Evolutionary conservation across 2,113 vertebrate genomes (phyloP), one percentile per base, ranked within the genome.

Genomic region (Synchiropus splendidus): DNA sequence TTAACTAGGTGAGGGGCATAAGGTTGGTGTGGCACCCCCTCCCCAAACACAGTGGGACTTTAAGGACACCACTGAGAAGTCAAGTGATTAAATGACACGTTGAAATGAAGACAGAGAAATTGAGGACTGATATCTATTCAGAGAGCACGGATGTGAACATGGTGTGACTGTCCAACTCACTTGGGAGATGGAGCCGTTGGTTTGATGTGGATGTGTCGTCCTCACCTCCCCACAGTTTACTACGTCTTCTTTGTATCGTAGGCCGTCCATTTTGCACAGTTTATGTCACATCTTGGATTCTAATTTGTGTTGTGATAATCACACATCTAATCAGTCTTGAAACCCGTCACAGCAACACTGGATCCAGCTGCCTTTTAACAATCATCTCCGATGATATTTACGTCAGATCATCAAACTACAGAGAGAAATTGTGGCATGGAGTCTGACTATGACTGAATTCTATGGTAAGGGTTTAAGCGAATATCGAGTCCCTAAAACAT

Each of bases 51-150:
- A 10, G 39, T 27, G 2, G 48, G 51, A 54, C 61, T 60, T 45
- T 15, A 30, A 38, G 64, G 58, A 60, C 67, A 74, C 66, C 10
- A 37, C 72, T 72, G 67, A 65, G 54, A 68, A 83, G 80, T 75
- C 82, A 81, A 77, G 74, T 66, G 75, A 66, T 73, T 77, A 64
- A 75, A 64, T 80, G 72, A 79, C 77, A 81, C 61, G 46, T 78
- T 61, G 61, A 78, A 76, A 74, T 76, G 58, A 73, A 57, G 61
- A 66, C 51, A 40, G 44, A 49, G 40, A 65, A 54, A 70, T 77
- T 61, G 77, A 68, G 72, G 68, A 51, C 36, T 34, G 17, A 63
- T 67, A 75, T 27, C 21, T 27, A 8, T 27, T 61, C 71, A 69
- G 70, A 74, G 70, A 57, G 39, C 32, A 38, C 60, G 31, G 16